Base-by-base conservation (phyloP, 1,140 invertebrate species). In the Mercenaria mercenaria region DNA sequence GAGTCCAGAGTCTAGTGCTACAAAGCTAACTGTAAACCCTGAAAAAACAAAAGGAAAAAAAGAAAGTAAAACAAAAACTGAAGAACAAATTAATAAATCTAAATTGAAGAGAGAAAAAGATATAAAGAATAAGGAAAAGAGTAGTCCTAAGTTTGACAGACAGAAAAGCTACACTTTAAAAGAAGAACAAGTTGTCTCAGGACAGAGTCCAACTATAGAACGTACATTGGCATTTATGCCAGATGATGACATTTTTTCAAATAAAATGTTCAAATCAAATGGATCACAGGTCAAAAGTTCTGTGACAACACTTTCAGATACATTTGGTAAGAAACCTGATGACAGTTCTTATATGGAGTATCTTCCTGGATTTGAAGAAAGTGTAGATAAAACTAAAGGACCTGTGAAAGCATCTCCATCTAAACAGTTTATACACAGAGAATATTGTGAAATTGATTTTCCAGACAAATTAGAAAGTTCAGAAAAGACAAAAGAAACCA, bases 341-440 rank as follows among this genome's bases (percentile, higher is more conserved):
- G 86, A 82, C 69, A 79, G 32, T 84, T 79, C 56, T 23, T 91
- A 91, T 47, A 79, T 91, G 74, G 85, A 83, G 1, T 91, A 91
- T 77, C 56, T 59, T 20, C 90, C 90, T 18, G 80, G 81, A 3
- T 15, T 76, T 32, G 67, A 77, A 52, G 39, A 52, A 52, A 77
- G 26, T 50, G 2, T 50, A 32, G 41, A 41, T 26, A 23, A 43
- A 47, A 23, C 23, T 13, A 74, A 74, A 47, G 18, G 2, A 13
- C 10, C 20, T 8, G 23, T 47, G 11, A 43, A 43, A 37, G 3
- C 10, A 26, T 43, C 29, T 26, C 8, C 15, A 52, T 23, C 74
- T 34, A 84, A 67, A 52, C 61, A 47, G 11, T 50, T 50, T 34
- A 29, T 34, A 26, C 64, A 84, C 2, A 84, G 82, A 72, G 82